phyloP scores from a whole-genome alignment of 2,888 invertebrate genomes.

The Adela reaumurella region DNA sequence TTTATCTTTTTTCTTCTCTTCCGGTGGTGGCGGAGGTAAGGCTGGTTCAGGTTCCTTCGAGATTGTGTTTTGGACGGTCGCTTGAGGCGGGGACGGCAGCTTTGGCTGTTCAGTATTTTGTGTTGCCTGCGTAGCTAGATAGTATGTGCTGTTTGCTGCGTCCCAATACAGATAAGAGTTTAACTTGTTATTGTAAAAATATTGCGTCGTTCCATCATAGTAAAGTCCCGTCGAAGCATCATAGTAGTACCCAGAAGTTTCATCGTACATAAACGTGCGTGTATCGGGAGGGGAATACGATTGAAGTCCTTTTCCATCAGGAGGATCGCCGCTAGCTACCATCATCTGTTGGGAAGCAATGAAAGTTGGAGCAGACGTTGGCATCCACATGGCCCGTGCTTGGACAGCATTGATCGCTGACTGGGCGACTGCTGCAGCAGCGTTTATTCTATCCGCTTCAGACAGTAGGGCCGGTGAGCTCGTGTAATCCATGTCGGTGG shows the following conservation, averaged over 20 bases:
- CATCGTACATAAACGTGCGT: conserved; percentile 89
- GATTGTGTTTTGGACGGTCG: conserved; percentile 29
- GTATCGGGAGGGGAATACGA: conserved; percentile 82
- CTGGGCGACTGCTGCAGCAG: conserved; percentile 85
- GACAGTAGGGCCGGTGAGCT: conserved; percentile 64
- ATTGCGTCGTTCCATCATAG: conserved; percentile 93
- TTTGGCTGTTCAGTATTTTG: conserved; percentile 36
- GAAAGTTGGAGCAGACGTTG: conserved; percentile 48
- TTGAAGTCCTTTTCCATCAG: conserved; percentile 43
- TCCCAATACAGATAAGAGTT: conserved; percentile 97
- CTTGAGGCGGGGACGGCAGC: conserved; percentile 24
- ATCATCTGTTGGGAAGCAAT: conserved; percentile 31
- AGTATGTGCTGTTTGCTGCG: conserved; percentile 62
- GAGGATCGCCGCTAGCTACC: conserved; percentile 30
- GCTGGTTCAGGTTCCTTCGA: conserved; percentile 17
- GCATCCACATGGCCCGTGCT: conserved; percentile 50
- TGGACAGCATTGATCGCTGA: conserved; percentile 69
- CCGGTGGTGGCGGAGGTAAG: conserved; percentile 27
- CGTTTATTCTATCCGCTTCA: conserved; percentile 72
- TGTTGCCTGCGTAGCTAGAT: conserved; percentile 41
- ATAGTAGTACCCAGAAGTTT: conserved; percentile 93
- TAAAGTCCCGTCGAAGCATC: conserved; percentile 91
- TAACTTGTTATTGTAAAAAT: conserved; percentile 91
- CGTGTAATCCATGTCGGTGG: conserved; percentile 27
- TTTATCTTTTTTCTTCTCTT: conserved; percentile 66